Evolutionary conservation across 1,140 invertebrate species (phyloP).

Genomic region (Rhagoletis pomonella): DNA sequence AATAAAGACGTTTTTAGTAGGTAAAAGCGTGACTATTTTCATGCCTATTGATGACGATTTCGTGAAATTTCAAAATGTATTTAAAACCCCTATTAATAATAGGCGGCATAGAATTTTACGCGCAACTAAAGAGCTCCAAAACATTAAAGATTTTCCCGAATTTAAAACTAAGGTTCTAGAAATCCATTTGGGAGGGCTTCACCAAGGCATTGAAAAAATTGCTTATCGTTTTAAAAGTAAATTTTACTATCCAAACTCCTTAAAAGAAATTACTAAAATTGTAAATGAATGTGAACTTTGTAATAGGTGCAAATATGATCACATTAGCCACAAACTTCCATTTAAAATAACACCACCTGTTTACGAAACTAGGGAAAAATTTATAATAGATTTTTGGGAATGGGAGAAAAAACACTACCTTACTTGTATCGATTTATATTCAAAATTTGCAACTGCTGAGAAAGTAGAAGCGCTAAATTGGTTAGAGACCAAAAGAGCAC

Average conservation of each 20-base stretch:
- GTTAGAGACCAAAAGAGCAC: not conserved
- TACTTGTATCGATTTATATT: not conserved
- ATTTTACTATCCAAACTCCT: slow-evolving; percentile 2
- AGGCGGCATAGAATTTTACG: too few relatives aligned
- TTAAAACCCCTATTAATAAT: too few relatives aligned
- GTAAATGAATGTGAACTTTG: not conserved
- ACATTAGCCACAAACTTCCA: not conserved
- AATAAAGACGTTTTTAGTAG: not conserved
- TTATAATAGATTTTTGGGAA: not conserved
- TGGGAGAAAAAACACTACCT: not conserved
- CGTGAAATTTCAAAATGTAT: too few relatives aligned
- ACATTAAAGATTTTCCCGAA: slow-evolving; percentile 6
- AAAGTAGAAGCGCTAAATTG: not conserved
- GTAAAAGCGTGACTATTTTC: not conserved
- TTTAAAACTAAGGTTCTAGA: slow-evolving; percentile 54
- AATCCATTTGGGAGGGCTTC: slow-evolving; percentile 46
- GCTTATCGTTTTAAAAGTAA: slow-evolving; percentile 29
- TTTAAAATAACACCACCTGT: not conserved
- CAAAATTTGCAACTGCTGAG: not conserved
- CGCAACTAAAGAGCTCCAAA: slow-evolving; percentile 17
- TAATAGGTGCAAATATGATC: slow-evolving; percentile 20
- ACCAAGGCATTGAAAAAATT: slow-evolving; percentile 52
- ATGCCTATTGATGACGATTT: too few relatives aligned
- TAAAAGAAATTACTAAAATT: not conserved
- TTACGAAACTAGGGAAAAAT: not conserved